Percentiles rank a stretch among this genome's conserved stretches.
Conservation (phyloP, 1,140 invertebrate species). For the Cyrtorhinus lividipennis region DNA sequence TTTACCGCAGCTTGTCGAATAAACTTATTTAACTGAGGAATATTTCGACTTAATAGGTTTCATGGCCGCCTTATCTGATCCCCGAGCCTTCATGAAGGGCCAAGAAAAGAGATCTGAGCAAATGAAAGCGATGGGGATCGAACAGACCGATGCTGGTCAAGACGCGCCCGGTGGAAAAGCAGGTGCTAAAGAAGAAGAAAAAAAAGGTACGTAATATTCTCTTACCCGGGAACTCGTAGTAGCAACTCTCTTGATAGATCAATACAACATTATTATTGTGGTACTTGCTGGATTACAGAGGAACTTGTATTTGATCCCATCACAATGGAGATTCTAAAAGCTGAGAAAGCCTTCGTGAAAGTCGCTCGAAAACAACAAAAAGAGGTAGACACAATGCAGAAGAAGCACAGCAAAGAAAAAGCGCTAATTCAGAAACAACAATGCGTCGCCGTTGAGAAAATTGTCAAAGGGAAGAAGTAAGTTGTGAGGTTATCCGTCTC, state of each 20-base stretch:
- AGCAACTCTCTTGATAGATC: too few relatives aligned
- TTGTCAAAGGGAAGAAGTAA: constrained; percentile 84
- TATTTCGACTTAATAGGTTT: constrained; percentile 53
- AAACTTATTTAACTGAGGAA: too few relatives aligned
- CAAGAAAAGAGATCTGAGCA: constrained; percentile 77
- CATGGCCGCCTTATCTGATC: constrained; percentile 94
- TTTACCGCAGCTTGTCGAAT: too few relatives aligned
- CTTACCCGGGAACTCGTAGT: too few relatives aligned
- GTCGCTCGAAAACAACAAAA: constrained; percentile 92
- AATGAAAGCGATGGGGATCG: constrained; percentile 88
- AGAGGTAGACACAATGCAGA: constrained; percentile 80
- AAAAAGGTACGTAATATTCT: constrained; percentile 41
- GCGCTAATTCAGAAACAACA: constrained; percentile 83
- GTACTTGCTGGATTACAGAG: too few relatives aligned
- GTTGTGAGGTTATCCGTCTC: too few relatives aligned
- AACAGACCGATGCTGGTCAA: constrained; percentile 47
- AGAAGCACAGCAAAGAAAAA: constrained; percentile 88
- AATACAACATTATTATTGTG: too few relatives aligned
- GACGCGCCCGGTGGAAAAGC: constrained; percentile 42
- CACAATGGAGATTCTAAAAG: constrained; percentile 72
- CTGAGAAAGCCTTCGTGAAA: constrained; percentile 90
- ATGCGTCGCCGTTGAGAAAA: constrained; percentile 86
- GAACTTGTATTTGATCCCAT: constrained; percentile 78
- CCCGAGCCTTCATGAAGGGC: constrained; percentile 80
- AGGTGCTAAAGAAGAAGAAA: constrained; percentile 45